A percentile compares a stretch with the other conserved stretches of the same genome.
These are phyloP conservation scores for Chaetophractus vellerosus DNA, from an alignment of 2,797 vertebrate species.

Conservation along the genomic window DNA sequence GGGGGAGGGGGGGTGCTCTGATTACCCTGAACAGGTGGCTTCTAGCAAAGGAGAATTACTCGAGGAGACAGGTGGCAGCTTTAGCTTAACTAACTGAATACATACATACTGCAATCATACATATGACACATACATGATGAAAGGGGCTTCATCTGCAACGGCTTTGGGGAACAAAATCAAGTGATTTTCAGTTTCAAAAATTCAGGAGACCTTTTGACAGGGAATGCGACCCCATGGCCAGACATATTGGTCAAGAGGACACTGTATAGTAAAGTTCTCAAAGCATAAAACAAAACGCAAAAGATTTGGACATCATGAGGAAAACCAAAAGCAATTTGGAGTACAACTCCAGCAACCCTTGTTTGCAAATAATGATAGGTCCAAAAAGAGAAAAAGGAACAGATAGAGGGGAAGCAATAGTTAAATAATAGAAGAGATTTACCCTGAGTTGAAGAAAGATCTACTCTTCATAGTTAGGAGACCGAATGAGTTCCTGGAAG, in stretches of 20 bases:
- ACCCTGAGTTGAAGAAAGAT: background rate
- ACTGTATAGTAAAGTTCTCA: background rate
- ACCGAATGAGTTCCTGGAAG: background rate
- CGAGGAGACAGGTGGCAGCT: background rate
- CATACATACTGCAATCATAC: too few species aligned
- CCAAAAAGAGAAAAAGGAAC: constrained; percentile 11
- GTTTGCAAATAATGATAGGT: background rate
- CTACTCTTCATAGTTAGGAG: background rate
- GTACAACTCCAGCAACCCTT: background rate
- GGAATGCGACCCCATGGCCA: background rate
- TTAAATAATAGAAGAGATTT: constrained; percentile 9
- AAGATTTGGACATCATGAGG: constrained; percentile 30
- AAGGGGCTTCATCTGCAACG: background rate
- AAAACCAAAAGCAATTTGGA: constrained; percentile 48
- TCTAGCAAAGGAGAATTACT: background rate
- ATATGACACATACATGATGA: background rate
- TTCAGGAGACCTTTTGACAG: constrained; percentile 14
- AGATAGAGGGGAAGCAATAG: background rate
- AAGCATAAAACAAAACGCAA: constrained; percentile 53
- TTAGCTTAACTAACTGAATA: background rate
- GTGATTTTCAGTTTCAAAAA: background rate
- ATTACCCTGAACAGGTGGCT: background rate
- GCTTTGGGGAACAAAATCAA: constrained; percentile 39
- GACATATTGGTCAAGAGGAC: background rate
- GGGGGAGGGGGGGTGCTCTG: background rate